A percentile compares a stretch with the other conserved stretches of the same genome.
Conservation (phyloP, 2,113 vertebrate species). For the Mormyrus lacerda region DNA sequence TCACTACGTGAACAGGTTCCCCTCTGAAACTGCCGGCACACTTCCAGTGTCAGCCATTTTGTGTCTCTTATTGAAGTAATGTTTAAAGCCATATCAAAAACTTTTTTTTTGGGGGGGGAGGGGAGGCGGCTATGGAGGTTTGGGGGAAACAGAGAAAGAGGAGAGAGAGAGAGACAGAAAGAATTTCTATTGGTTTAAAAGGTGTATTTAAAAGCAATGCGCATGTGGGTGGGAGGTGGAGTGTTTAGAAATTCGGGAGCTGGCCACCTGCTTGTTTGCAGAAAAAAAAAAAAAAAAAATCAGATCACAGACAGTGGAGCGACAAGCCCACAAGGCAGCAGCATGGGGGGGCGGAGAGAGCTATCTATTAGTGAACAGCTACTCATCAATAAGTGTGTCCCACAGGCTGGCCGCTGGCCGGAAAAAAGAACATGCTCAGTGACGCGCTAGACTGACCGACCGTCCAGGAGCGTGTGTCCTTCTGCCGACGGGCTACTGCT, state of each 20-base stretch:
- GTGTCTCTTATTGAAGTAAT: conserved; percentile 92
- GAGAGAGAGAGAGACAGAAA: background rate
- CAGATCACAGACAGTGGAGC: conserved; percentile 4
- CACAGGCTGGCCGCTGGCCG: conserved; percentile 57
- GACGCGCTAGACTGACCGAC: background rate
- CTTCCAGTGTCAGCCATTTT: conserved; percentile 98
- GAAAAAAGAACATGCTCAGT: conserved; percentile 58
- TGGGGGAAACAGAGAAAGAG: background rate
- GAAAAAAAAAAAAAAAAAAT: background rate
- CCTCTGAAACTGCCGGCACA: conserved; percentile 97
- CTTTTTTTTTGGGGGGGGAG: background rate
- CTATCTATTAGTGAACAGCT: conserved; percentile 55
- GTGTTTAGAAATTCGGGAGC: background rate
- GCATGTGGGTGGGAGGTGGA: background rate
- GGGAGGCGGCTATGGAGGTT: background rate
- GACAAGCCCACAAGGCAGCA: background rate
- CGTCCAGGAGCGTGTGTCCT: conserved; percentile 23
- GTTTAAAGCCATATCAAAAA: conserved; percentile 86
- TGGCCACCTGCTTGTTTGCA: background rate
- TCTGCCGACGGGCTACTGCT: conserved; percentile 56
- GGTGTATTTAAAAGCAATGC: background rate
- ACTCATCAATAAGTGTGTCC: conserved; percentile 71
- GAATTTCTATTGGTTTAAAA: conserved; percentile 10
- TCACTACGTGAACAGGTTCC: conserved; percentile 96
- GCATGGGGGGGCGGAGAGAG: background rate